Percentiles rank a stretch among this genome's conserved stretches.
Evolutionary conservation across 2,113 vertebrate genomes (phyloP).

Genomic region (Ahaetulla prasina): DNA sequence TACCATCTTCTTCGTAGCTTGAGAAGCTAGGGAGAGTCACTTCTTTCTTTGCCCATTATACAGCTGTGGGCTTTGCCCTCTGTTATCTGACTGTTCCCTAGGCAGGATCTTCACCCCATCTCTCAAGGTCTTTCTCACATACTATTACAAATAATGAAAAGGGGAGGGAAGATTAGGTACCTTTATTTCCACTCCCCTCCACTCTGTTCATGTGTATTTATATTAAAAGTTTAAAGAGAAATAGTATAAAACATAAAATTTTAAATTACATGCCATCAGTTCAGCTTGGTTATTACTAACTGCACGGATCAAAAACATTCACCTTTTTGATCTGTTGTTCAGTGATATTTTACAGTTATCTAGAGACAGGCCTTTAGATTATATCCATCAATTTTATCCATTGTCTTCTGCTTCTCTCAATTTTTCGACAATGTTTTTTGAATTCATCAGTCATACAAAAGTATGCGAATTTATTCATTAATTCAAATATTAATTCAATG

Average conservation of each 20-base stretch:
- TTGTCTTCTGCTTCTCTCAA: background rate
- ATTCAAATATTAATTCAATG: background rate
- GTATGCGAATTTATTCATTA: background rate
- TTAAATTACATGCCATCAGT: background rate
- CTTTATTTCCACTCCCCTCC: background rate
- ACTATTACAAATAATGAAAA: background rate
- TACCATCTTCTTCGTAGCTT: background rate
- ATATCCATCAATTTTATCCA: background rate
- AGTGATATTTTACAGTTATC: background rate
- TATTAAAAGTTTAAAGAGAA: background rate
- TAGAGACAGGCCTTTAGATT: background rate
- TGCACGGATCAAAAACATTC: background rate
- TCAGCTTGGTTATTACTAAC: background rate
- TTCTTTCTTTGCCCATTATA: background rate
- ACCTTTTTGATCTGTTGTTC: background rate
- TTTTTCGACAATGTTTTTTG: background rate
- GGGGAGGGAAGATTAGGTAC: background rate
- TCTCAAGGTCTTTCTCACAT: background rate
- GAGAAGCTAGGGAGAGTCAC: background rate
- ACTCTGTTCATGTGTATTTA: background rate
- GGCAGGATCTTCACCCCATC: background rate
- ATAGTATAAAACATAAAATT: background rate
- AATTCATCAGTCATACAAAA: background rate
- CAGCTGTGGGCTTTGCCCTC: background rate
- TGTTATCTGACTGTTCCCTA: too few species aligned